These are phyloP conservation scores for Platichthys flesus DNA, from an alignment of 2,113 vertebrate genomes.

Conservation along the genomic window DNA sequence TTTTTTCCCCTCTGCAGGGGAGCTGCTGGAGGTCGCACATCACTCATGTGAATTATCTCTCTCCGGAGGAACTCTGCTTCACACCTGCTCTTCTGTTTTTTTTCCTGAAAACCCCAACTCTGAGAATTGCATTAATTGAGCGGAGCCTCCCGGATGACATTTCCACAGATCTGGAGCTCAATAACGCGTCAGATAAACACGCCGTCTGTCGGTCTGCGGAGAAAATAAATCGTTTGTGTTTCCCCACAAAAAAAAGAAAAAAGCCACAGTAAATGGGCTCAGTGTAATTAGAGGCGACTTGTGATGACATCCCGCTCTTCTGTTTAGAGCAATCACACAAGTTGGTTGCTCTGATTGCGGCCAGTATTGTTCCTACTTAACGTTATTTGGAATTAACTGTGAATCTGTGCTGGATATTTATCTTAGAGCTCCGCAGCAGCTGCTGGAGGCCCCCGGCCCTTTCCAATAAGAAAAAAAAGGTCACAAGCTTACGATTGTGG, in stretches of 20 bases:
- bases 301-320: slow-evolving; percentile 50
- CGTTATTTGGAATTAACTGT: slow-evolving; percentile 67
- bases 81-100: slow-evolving; percentile 70
- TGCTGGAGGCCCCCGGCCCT: slow-evolving; percentile 32
- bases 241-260: background rate
- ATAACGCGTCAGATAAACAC: background rate
- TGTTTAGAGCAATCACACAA: slow-evolving; percentile 36
- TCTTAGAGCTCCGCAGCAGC: slow-evolving; percentile 56
- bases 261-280: slow-evolving; percentile 35
- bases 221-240: slow-evolving; percentile 33
- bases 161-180: slow-evolving; percentile 39
- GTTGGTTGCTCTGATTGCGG: slow-evolving; percentile 54
- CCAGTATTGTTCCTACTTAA: slow-evolving; percentile 62
- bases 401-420: slow-evolving; percentile 58
- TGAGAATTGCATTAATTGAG: slow-evolving; percentile 42
- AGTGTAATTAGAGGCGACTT: slow-evolving; percentile 55
- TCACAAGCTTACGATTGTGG: slow-evolving; percentile 41
- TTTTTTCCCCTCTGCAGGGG: slow-evolving; percentile 46
- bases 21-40: slow-evolving; percentile 71
- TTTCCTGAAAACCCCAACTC: slow-evolving; percentile 42
- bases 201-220: slow-evolving; percentile 24
- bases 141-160: slow-evolving; percentile 37
- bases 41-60: slow-evolving; percentile 75
- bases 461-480: slow-evolving; percentile 47
- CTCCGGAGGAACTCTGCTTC: slow-evolving; percentile 43